A percentile compares a stretch with the other conserved stretches of the same genome.
These are phyloP conservation scores for Ascidia mentula DNA, from an alignment of 23 tunicate genomes.

Conservation along the genomic window DNA sequence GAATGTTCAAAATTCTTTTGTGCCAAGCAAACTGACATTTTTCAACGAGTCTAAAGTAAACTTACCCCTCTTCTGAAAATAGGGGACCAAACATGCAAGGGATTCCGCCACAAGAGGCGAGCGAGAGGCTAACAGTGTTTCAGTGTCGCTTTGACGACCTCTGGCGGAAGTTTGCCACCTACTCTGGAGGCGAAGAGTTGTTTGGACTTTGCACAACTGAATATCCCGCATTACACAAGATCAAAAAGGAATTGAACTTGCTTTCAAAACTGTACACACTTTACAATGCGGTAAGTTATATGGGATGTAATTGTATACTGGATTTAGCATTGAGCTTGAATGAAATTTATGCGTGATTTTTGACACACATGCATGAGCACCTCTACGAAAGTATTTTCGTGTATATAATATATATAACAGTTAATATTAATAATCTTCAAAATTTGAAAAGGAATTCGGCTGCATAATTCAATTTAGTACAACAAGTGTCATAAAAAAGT, in stretches of 20 bases:
- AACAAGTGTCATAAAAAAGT: no score
- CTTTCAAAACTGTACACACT: constrained; percentile 87
- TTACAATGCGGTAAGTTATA: constrained; percentile 67
- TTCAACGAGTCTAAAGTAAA: no score
- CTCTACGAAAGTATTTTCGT: no score
- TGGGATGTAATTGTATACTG: not conserved
- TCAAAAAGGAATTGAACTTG: constrained; percentile 87
- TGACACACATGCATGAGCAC: no score
- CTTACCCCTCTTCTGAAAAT: no score
- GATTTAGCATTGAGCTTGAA: not conserved
- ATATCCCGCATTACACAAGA: constrained; percentile 77
- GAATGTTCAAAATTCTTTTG: no score
- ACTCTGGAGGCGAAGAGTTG: constrained; percentile 95
- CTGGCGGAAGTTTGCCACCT: constrained; percentile 79
- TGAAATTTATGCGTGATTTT: no score
- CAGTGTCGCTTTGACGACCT: constrained; percentile 91
- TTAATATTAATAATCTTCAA: no score
- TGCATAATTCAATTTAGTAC: no score
- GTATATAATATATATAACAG: no score
- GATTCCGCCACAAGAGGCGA: constrained; percentile 93
- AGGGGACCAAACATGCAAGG: constrained; percentile 93
- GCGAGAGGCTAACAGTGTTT: constrained; percentile 76
- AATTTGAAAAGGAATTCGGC: no score
- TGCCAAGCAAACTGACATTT: no score
- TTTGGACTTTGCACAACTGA: constrained; percentile 91